phyloP scores from a whole-genome alignment of 2,113 vertebrate species.

The Myiopsitta monachus region DNA sequence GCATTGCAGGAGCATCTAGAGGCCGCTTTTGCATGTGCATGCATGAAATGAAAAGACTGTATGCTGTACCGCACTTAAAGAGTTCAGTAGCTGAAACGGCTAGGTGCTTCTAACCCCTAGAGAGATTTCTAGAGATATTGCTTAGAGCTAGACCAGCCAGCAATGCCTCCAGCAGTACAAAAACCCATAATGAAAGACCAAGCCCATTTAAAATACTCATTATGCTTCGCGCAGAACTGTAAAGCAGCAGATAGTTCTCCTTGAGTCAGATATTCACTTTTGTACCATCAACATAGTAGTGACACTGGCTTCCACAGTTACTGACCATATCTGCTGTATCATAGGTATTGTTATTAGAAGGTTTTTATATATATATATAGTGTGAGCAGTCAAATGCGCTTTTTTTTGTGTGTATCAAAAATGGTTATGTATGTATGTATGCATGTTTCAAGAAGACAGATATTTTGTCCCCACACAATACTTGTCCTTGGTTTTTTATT shows the following conservation, averaged over 20 bases:
- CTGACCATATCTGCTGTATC: neutral
- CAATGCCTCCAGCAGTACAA: neutral
- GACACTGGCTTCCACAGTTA: neutral
- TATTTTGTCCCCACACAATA: neutral
- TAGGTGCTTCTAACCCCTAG: neutral
- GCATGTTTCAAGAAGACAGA: neutral
- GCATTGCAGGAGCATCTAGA: constrained; percentile 44
- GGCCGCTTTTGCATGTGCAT: neutral
- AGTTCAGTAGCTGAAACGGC: neutral
- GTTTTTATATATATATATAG: neutral
- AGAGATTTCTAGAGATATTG: neutral
- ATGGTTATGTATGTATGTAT: neutral
- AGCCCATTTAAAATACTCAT: neutral
- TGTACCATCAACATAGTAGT: neutral
- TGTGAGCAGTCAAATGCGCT: neutral
- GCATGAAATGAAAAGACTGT: neutral
- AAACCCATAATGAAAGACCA: neutral
- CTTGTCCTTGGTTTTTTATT: neutral
- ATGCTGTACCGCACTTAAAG: fast-evolving
- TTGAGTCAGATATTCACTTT: neutral
- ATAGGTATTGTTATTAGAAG: neutral
- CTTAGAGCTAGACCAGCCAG: neutral
- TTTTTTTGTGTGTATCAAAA: neutral
- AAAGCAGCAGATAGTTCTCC: neutral
- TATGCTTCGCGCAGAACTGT: neutral